Percentiles rank a stretch among this genome's conserved stretches.
phyloP scores from a whole-genome alignment of 1,140 invertebrate genomes.

The Cotesia glomerata region DNA sequence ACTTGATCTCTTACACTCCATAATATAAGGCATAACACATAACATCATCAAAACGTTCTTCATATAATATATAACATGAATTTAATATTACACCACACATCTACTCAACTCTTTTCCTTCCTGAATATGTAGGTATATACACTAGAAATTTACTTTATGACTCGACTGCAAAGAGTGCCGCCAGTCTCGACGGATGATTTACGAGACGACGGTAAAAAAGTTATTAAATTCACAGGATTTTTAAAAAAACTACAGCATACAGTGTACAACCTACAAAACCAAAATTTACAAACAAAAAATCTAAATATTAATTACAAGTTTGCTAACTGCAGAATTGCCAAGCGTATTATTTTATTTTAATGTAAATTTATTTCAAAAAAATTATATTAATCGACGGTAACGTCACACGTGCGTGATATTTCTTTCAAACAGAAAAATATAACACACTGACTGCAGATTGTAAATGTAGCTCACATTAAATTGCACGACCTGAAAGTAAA shows the following conservation, averaged over 20 bases:
- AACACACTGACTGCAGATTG: not conserved
- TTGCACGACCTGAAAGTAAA: constrained; percentile 10
- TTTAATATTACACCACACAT: not conserved
- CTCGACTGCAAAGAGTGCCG: constrained; percentile 43
- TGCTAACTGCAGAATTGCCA: constrained; percentile 31
- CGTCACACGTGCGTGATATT: constrained; percentile 31
- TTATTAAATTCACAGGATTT: constrained; percentile 55
- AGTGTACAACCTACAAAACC: not conserved
- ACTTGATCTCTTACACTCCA: no score
- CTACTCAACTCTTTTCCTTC: not conserved
- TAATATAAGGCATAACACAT: no score
- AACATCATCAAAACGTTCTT: not conserved
- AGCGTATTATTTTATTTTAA: constrained; percentile 13
- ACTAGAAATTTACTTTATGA: constrained; percentile 50
- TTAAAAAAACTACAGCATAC: constrained; percentile 35
- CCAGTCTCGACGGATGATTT: constrained; percentile 51
- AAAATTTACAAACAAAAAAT: no score
- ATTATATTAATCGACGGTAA: constrained; percentile 18
- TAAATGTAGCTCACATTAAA: not conserved
- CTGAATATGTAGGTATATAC: constrained; percentile 12
- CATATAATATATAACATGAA: not conserved
- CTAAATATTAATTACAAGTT: constrained; percentile 53
- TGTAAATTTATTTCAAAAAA: constrained; percentile 49
- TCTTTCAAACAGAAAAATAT: constrained; percentile 2
- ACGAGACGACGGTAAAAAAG: constrained; percentile 56